A percentile compares a stretch with the other conserved stretches of the same genome.
Conservation (phyloP, 1,140 invertebrate genomes). For the Lordiphosa stackelbergi region DNA sequence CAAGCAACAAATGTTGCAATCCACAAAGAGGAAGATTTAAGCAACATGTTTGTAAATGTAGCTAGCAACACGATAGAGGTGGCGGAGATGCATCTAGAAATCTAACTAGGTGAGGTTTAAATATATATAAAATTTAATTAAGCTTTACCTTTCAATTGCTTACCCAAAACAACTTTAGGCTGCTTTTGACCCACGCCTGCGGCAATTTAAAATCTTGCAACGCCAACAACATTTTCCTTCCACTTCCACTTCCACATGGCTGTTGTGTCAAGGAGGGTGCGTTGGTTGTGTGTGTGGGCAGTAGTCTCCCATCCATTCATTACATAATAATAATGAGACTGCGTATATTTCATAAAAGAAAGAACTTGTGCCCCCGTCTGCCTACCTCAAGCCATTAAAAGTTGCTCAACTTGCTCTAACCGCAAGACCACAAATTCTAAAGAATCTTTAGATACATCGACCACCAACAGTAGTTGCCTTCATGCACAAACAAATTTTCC, state of each 20-base stretch:
- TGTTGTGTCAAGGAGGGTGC: conserved; percentile 19
- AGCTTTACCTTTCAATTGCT: too few species aligned
- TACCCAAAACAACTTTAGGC: too few species aligned
- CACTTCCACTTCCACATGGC: conserved; percentile 39
- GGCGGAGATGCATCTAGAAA: background rate
- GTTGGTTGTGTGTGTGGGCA: conserved; percentile 32
- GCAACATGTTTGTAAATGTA: conserved; percentile 18
- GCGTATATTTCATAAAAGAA: conserved; percentile 9
- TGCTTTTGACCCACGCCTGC: conserved; percentile 15
- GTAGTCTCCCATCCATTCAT: conserved; percentile 21
- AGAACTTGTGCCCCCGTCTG: conserved; percentile 9
- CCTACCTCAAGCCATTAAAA: conserved; percentile 19
- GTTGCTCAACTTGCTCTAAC: conserved; percentile 17
- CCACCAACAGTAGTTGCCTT: conserved; percentile 40
- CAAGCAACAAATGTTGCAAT: conserved; percentile 47
- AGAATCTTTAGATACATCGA: conserved; percentile 17
- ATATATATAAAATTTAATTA: background rate
- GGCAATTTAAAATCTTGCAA: conserved; percentile 3
- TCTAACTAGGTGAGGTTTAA: background rate
- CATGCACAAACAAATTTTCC: conserved; percentile 50
- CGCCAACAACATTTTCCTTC: conserved; percentile 31
- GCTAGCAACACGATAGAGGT: conserved; percentile 6
- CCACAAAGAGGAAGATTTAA: conserved; percentile 21
- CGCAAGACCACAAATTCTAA: conserved; percentile 15
- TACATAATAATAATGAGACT: conserved; percentile 44